Conservation (phyloP, 2,797 vertebrate species). For the Hydrocynus forskahlii region DNA sequence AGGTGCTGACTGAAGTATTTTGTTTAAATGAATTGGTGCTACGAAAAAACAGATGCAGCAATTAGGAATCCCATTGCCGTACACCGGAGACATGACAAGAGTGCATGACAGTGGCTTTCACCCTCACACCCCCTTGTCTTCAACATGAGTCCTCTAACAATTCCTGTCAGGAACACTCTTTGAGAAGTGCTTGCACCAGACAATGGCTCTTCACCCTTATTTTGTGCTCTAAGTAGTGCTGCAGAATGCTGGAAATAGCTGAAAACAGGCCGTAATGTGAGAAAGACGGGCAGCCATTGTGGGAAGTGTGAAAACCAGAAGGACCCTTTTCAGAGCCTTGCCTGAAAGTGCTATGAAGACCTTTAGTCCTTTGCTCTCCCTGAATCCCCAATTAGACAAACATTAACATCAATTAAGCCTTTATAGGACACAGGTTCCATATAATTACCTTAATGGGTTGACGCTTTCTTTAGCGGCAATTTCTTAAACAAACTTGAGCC, state of each 20-base stretch:
- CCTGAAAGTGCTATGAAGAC: slow-evolving; percentile 98
- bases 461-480: slow-evolving; percentile 99
- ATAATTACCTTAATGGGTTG: slow-evolving; percentile 99
- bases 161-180: slow-evolving; percentile 94
- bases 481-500: slow-evolving; percentile 99
- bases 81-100: slow-evolving; percentile 91
- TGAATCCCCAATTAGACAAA: slow-evolving; percentile 99
- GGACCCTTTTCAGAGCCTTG: slow-evolving; percentile 90
- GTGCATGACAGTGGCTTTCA: slow-evolving; percentile 93
- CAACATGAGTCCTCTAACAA: slow-evolving; percentile 91
- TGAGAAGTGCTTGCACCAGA: slow-evolving; percentile 92
- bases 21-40: slow-evolving; percentile 82
- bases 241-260: slow-evolving; percentile 87
- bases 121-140: slow-evolving; percentile 90
- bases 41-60: slow-evolving; percentile 82
- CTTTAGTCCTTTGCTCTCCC: slow-evolving; percentile 94
- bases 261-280: slow-evolving; percentile 96
- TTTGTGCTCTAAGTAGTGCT: slow-evolving; percentile 90
- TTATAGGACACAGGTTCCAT: slow-evolving; percentile 99
- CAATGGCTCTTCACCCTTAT: slow-evolving; percentile 95
- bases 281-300: slow-evolving; percentile 98
- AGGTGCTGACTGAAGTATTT: slow-evolving; percentile 83
- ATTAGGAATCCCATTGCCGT: slow-evolving; percentile 88
- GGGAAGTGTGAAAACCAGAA: slow-evolving; percentile 94
- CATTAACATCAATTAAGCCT: slow-evolving; percentile 99